These are phyloP conservation scores for Lochmaea capreae DNA, from an alignment of 2,888 invertebrate genomes.

Conservation along the genomic window DNA sequence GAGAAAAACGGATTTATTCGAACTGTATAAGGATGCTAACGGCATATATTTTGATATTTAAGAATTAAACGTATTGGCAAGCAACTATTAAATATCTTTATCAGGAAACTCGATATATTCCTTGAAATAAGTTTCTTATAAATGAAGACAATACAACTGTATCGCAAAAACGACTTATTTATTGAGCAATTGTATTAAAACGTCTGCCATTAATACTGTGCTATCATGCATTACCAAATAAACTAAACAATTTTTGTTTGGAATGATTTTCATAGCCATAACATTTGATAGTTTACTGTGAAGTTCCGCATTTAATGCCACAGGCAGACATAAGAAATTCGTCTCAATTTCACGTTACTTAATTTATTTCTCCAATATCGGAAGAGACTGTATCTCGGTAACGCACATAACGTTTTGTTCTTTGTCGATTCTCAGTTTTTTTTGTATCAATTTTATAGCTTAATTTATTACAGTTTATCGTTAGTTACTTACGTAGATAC, in stretches of 20 bases:
- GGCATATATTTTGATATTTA: no score
- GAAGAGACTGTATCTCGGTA: neutral
- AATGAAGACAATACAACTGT: no score
- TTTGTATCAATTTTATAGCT: slow-evolving; percentile 14
- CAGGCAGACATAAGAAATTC: slow-evolving; percentile 1
- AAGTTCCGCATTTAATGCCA: slow-evolving; percentile 11
- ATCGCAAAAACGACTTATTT: no score
- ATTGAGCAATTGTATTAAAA: no score
- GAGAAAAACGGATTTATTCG: no score
- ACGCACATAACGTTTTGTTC: neutral
- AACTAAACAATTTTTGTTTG: neutral
- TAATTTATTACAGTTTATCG: slow-evolving; percentile 9
- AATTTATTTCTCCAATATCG: neutral
- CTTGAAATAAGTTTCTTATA: no score
- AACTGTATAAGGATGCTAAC: no score
- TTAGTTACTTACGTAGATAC: neutral
- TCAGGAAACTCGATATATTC: no score
- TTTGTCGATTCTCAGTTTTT: neutral
- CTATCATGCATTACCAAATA: no score
- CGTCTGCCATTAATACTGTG: no score
- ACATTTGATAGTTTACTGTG: neutral
- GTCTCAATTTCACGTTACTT: slow-evolving; percentile 8
- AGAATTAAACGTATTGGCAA: no score
- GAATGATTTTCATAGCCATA: neutral
- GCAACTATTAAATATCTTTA: no score